Evolutionary conservation across 1,140 invertebrate species (phyloP), one percentile per base, ranked within the genome.

Genomic region (Alviniconcha marisindica): DNA sequence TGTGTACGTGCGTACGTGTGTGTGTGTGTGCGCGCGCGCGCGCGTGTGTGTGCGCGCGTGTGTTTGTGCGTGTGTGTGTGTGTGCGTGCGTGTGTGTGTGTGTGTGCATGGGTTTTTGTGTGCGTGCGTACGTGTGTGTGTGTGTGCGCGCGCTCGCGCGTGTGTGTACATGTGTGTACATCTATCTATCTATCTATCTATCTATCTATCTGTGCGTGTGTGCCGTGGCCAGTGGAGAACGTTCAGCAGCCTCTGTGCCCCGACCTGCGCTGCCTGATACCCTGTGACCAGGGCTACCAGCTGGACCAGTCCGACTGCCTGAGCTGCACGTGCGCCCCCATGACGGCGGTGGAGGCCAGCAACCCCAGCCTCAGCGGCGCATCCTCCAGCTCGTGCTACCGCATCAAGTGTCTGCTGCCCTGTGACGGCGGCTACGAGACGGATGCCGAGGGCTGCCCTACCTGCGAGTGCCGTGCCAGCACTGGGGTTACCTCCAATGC

Each of bases 271-370:
- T 71, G 66, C 38, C 36, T 71, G 28, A 15, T 1, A 15, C 18
- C 66, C 5, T 71, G 66, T 71, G 66, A 71, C 31, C 7, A 71
- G 15, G 66, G 66, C 66, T 71, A 71, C 66, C 7, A 15, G 66
- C 5, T 71, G 66, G 66, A 71, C 66, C 0, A 36, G 66, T 21
- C 66, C 0, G 31, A 24, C 66, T 71, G 66, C 66, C 66, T 71
- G 18, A 71, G 28, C 12, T 71, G 66, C 38, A 71, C 66, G 31
- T 71, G 66, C 38, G 56, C 56, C 14, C 56, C 56, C 21, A n/a
- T 7, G 21, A 21, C 15, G 0, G 56, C 24, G n/a, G 56, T 60
- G 18, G 4, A 60, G 21, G 21, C 56, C 66, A 71, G 31, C 31
- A 71, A 36, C 10, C 21, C 7, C 66, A 71, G 33, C 31, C 21